Evolutionary conservation across 2,888 invertebrate genomes (phyloP).

Genomic region (Myopa testacea): DNA sequence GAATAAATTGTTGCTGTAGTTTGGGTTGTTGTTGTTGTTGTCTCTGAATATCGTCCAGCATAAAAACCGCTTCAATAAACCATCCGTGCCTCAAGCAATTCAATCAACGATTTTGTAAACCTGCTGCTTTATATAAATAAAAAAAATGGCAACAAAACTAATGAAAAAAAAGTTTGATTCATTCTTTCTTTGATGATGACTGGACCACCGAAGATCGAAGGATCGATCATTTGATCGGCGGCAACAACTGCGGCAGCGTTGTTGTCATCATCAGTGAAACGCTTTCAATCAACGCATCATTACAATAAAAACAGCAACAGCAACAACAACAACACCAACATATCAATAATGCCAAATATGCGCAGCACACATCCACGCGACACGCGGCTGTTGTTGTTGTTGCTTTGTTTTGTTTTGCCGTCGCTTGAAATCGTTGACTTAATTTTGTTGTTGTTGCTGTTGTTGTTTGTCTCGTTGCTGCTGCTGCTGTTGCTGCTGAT

Average conservation of each 20-base stretch:
- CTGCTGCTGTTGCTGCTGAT: constrained; percentile 40
- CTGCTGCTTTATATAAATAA: not conserved
- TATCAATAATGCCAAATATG: constrained; percentile 60
- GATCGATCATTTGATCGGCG: no score
- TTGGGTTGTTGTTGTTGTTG: not conserved
- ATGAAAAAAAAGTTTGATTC: not conserved
- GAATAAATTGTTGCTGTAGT: constrained; percentile 15
- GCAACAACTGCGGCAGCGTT: not conserved
- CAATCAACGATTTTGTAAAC: not conserved
- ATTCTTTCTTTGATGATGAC: no score
- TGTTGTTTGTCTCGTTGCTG: constrained; percentile 34
- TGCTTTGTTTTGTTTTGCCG: not conserved
- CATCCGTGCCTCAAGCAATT: not conserved
- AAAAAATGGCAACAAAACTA: not conserved
- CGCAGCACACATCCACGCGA: constrained; percentile 43
- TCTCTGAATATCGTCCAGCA: not conserved
- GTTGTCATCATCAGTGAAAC: not conserved
- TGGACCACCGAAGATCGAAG: no score
- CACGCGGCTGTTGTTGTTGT: constrained; percentile 12
- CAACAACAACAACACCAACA: constrained; percentile 47
- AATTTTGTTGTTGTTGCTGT: constrained; percentile 4
- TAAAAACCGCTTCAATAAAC: not conserved
- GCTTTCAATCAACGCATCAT: constrained; percentile 29
- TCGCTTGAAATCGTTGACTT: not conserved
- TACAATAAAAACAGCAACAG: constrained; percentile 9